A percentile compares a stretch with the other conserved stretches of the same genome.
phyloP scores from a whole-genome alignment of 2,888 invertebrate species.

The Polymixis flavicincta region DNA sequence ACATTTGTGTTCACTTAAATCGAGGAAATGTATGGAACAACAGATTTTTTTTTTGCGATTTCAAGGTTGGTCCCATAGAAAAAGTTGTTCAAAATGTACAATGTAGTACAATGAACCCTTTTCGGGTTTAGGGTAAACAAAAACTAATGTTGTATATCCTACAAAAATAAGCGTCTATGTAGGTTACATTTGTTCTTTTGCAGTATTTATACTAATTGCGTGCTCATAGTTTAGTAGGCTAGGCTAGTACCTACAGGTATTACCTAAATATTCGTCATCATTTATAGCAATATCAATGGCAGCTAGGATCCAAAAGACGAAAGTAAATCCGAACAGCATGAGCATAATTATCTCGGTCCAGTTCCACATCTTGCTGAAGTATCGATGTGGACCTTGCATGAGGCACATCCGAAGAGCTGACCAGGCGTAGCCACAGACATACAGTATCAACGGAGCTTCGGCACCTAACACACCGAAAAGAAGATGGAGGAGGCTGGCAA shows the following conservation, averaged over 20 bases:
- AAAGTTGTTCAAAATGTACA: no score
- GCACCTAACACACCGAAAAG: slow-evolving; percentile 67
- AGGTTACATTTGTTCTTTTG: neutral
- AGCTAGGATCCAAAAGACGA: slow-evolving; percentile 91
- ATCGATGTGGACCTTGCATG: slow-evolving; percentile 90
- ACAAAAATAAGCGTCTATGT: neutral
- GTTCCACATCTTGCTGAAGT: slow-evolving; percentile 91
- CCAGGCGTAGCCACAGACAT: slow-evolving; percentile 90
- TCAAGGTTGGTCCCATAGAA: no score
- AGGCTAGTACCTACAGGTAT: neutral
- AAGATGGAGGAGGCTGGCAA: neutral
- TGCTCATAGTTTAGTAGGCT: neutral
- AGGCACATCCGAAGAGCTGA: slow-evolving; percentile 90
- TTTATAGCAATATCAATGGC: slow-evolving; percentile 83
- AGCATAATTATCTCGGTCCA: slow-evolving; percentile 92
- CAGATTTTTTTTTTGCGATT: no score
- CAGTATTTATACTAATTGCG: neutral
- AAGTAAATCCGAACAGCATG: slow-evolving; percentile 90
- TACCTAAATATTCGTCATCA: slow-evolving; percentile 60
- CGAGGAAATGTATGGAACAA: no score
- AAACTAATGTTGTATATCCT: no score
- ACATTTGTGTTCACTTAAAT: no score
- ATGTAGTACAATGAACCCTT: no score
- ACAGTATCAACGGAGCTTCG: slow-evolving; percentile 83
- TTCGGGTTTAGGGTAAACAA: no score